These are phyloP conservation scores for Leptobrachium leishanense DNA, from an alignment of 2,113 vertebrate genomes.

Conservation along the genomic window DNA sequence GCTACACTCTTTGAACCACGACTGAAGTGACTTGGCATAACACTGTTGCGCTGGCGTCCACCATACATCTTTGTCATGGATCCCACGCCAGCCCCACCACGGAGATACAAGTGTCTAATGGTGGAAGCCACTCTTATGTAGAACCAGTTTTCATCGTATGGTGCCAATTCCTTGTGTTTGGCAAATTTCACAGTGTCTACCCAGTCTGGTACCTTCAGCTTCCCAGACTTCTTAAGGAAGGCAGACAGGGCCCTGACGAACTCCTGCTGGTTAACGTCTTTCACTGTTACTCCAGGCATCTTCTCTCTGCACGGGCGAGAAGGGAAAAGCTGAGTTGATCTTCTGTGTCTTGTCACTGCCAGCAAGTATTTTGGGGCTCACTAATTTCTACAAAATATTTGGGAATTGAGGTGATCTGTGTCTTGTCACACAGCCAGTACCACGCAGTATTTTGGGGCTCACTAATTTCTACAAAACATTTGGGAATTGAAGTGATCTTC, in stretches of 20 bases:
- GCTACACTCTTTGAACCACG: conserved; percentile 89
- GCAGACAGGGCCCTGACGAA: conserved; percentile 88
- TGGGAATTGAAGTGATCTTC: too few species aligned
- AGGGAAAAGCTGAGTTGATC: conserved; percentile 82
- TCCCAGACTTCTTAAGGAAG: conserved; percentile 94
- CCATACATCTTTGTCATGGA: conserved; percentile 96
- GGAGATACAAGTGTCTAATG: conserved; percentile 85
- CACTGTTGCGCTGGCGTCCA: conserved; percentile 84
- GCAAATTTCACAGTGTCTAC: conserved; percentile 91
- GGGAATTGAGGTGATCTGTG: too few species aligned
- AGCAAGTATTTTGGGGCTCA: too few species aligned
- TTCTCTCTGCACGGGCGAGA: conserved; percentile 61
- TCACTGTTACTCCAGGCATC: conserved; percentile 93
- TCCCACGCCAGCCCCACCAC: conserved; percentile 85
- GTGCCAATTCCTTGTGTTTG: conserved; percentile 89
- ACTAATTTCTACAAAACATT: too few species aligned
- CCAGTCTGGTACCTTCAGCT: conserved; percentile 93
- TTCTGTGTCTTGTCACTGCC: conserved; percentile 45
- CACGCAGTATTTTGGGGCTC: too few species aligned
- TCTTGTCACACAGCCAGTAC: too few species aligned
- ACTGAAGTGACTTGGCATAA: conserved; percentile 89
- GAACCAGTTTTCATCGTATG: conserved; percentile 91
- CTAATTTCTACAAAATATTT: too few species aligned
- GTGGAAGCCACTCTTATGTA: conserved; percentile 91
- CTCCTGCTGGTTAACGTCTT: conserved; percentile 96